phyloP scores from a whole-genome alignment of 2,797 vertebrate genomes.

The Xenopus petersii region DNA sequence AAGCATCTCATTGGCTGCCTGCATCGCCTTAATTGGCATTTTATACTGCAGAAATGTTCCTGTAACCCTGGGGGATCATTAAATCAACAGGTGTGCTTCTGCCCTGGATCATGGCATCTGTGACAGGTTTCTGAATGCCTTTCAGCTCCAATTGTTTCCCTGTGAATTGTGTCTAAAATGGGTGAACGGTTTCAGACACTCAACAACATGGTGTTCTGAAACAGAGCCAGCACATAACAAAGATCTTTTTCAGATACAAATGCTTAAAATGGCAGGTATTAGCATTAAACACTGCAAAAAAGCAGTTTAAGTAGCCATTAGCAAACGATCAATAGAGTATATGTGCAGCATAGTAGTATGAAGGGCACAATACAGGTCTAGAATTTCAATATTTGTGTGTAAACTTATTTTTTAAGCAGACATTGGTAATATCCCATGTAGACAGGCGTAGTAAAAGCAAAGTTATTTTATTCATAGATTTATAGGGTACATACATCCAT shows the following conservation, averaged over 20 bases:
- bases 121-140: conserved; percentile 15
- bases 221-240: conserved; percentile 8
- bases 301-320: too few species aligned
- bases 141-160: conserved; percentile 29
- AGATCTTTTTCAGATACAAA: not conserved
- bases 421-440: too few species aligned
- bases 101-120: not conserved
- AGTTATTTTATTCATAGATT: too few species aligned
- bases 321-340: too few species aligned
- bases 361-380: too few species aligned
- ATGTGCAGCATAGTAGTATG: too few species aligned
- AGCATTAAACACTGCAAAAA: too few species aligned
- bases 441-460: too few species aligned
- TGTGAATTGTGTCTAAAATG: conserved; percentile 18
- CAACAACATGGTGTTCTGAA: not conserved
- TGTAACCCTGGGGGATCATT: conserved; percentile 22
- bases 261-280: too few species aligned
- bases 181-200: conserved; percentile 2
- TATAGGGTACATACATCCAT: too few species aligned
- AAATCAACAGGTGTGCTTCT: conserved; percentile 25
- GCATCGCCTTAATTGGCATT: conserved; percentile 31
- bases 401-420: too few species aligned
- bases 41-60: conserved; percentile 26
- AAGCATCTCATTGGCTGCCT: conserved; percentile 7
- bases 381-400: too few species aligned